phyloP scores from a whole-genome alignment of 2,888 invertebrate genomes.

The Stenodema calcarata region DNA sequence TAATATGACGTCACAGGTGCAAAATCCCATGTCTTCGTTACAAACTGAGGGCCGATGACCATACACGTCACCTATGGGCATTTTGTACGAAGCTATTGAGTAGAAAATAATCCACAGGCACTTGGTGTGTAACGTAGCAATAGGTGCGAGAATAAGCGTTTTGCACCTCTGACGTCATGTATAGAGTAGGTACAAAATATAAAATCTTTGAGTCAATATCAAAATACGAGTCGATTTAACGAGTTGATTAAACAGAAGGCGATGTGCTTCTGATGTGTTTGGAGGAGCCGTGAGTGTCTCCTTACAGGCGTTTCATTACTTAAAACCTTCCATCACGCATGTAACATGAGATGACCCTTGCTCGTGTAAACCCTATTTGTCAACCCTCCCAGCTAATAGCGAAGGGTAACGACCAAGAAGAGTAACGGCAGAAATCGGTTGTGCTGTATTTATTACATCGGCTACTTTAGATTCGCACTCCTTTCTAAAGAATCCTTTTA shows the following conservation, averaged over 20 bases:
- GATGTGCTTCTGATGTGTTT: not conserved
- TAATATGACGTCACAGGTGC: no score
- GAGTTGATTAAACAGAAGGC: not conserved
- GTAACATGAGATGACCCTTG: slow-evolving; percentile 13
- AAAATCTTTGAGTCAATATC: not conserved
- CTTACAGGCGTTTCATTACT: slow-evolving; percentile 18
- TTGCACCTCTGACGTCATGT: no score
- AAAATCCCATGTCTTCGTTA: no score
- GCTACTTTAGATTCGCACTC: no score
- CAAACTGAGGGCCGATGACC: no score
- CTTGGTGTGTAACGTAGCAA: no score
- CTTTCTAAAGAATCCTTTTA: no score
- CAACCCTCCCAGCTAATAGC: slow-evolving; percentile 4
- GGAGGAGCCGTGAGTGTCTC: not conserved
- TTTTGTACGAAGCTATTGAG: no score
- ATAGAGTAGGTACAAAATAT: no score
- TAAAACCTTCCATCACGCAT: slow-evolving; percentile 2
- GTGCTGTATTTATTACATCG: not conserved
- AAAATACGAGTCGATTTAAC: not conserved
- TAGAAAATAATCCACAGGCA: no score
- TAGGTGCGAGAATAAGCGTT: no score
- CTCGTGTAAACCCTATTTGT: slow-evolving; percentile 1
- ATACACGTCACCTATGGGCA: no score
- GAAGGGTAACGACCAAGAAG: not conserved
- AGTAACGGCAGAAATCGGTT: not conserved